These are phyloP conservation scores for Euproctis similis DNA, from an alignment of 2,888 invertebrate genomes.

Conservation along the genomic window DNA sequence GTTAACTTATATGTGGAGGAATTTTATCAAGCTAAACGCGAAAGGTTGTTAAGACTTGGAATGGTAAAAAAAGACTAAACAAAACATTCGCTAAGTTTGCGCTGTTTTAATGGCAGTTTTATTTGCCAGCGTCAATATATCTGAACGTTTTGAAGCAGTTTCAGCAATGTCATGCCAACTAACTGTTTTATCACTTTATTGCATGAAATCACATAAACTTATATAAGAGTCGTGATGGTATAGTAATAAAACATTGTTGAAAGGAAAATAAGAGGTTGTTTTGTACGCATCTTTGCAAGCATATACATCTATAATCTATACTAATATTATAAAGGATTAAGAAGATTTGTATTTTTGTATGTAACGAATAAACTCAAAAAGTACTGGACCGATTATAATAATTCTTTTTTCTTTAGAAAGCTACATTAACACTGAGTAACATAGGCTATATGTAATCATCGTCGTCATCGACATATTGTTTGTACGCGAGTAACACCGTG, in stretches of 20 bases:
- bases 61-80: constrained; percentile 53
- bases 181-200: constrained; percentile 75
- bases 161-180: constrained; percentile 56
- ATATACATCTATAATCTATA: too few relatives aligned
- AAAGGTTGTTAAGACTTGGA: constrained; percentile 29
- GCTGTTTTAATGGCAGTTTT: constrained; percentile 65
- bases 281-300: constrained; percentile 6
- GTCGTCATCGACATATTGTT: too few relatives aligned
- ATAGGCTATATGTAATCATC: too few relatives aligned
- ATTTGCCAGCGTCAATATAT: constrained; percentile 67
- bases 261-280: constrained; percentile 37
- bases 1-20: constrained; percentile 26
- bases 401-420: too few relatives aligned
- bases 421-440: too few relatives aligned
- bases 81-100: constrained; percentile 62
- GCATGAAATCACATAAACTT: constrained; percentile 69
- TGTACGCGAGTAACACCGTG: too few relatives aligned
- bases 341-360: too few relatives aligned
- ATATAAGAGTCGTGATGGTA: constrained; percentile 32
- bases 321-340: too few relatives aligned
- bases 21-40: constrained; percentile 32
- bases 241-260: constrained; percentile 58
- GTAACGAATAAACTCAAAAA: too few relatives aligned
- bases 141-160: constrained; percentile 37
- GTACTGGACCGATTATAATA: too few relatives aligned